phyloP scores from a whole-genome alignment of 2,797 vertebrate species.

The Melanotaenia nigrans region DNA sequence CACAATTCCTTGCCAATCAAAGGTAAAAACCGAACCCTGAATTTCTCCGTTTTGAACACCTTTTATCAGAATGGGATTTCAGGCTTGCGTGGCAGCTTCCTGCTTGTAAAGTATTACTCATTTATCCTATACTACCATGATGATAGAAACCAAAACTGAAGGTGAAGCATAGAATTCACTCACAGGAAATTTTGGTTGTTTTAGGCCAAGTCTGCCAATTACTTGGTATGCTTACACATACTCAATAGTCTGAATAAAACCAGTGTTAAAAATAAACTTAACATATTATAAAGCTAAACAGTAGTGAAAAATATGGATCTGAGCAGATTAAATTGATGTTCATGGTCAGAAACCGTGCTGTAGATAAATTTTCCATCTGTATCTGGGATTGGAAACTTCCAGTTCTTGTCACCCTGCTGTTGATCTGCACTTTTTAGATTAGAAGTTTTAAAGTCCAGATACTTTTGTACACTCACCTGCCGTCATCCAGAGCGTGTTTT shows the following conservation, averaged over 20 bases:
- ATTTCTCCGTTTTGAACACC: slow-evolving; percentile 21
- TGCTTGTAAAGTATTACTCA: slow-evolving; percentile 53
- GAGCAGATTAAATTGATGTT: too few relatives aligned
- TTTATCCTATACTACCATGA: background rate
- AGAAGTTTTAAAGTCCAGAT: too few relatives aligned
- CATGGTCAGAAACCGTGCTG: too few relatives aligned
- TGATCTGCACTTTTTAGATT: too few relatives aligned
- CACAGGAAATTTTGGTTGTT: slow-evolving; percentile 6
- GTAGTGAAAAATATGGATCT: too few relatives aligned
- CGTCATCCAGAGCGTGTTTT: too few relatives aligned
- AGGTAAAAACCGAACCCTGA: slow-evolving; percentile 19
- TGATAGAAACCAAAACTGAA: slow-evolving; percentile 24
- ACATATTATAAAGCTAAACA: background rate
- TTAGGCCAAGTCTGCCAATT: background rate
- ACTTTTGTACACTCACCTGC: too few relatives aligned
- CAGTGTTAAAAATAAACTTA: background rate
- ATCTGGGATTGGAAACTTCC: too few relatives aligned
- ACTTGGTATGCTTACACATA: background rate
- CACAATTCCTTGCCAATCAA: slow-evolving; percentile 19
- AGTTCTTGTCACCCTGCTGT: too few relatives aligned
- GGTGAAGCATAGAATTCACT: background rate
- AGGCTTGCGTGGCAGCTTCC: slow-evolving; percentile 48
- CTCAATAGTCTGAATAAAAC: background rate
- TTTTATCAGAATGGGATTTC: slow-evolving; percentile 32
- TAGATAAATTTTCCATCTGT: too few relatives aligned